These are phyloP conservation scores for Oplegnathus fasciatus DNA, from an alignment of 2,113 vertebrate species.

Conservation along the genomic window DNA sequence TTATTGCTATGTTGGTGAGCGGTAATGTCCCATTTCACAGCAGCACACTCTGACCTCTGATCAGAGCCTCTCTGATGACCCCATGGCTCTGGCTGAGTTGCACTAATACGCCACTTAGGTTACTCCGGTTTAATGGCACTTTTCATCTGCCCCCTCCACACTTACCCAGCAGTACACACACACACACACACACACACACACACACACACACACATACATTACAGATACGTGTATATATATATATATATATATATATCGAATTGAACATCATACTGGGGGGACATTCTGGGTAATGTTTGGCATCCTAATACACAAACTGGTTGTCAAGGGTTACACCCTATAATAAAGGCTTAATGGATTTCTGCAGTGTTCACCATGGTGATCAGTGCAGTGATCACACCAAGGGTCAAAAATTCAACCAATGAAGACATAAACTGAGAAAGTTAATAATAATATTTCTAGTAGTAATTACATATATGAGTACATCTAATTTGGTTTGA, in stretches of 20 bases:
- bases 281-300: conserved; percentile 12
- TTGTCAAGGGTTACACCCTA: conserved; percentile 14
- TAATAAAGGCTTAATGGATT: conserved; percentile 34
- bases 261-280: neutral
- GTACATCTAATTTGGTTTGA: neutral
- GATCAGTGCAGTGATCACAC: conserved; percentile 20
- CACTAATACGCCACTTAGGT: conserved; percentile 58
- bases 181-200: neutral
- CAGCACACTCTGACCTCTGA: conserved; percentile 66
- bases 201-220: neutral
- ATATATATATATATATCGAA: neutral
- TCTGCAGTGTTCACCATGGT: neutral
- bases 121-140: conserved; percentile 55
- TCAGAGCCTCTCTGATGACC: conserved; percentile 63
- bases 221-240: neutral
- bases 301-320: conserved; percentile 8
- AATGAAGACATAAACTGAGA: conserved; percentile 3
- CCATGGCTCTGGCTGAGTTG: conserved; percentile 37
- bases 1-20: conserved; percentile 68
- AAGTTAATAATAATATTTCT: neutral
- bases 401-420: neutral
- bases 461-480: neutral
- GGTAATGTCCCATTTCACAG: conserved; percentile 63
- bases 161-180: neutral
- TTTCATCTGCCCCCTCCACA: conserved; percentile 36